Conservation (phyloP, 2,113 vertebrate species). For the Candoia aspera region DNA sequence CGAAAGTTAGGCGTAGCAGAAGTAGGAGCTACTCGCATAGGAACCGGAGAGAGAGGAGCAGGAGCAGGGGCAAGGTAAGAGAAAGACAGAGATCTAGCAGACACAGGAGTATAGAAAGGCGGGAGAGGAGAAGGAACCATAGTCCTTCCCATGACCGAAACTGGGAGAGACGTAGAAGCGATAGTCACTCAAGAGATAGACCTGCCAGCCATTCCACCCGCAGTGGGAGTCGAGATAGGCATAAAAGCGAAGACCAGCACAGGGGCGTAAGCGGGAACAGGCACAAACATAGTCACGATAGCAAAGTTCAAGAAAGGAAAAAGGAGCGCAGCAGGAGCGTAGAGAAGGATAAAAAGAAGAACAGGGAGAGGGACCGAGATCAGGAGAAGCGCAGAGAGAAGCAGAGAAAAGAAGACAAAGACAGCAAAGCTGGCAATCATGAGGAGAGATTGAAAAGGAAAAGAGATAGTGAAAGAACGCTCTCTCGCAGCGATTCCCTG, state of each 20-base stretch:
- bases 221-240: conserved; percentile 89
- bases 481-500: conserved; percentile 80
- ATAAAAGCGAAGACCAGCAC: conserved; percentile 84
- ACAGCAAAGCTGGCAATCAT: conserved; percentile 76
- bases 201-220: conserved; percentile 84
- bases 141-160: conserved; percentile 82
- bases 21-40: conserved; percentile 81
- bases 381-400: conserved; percentile 87
- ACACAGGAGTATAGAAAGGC: conserved; percentile 79
- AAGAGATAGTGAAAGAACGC: conserved; percentile 85
- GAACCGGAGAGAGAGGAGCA: conserved; percentile 78
- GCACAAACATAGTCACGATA: conserved; percentile 79
- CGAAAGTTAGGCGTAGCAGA: conserved; percentile 82
- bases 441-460: conserved; percentile 90
- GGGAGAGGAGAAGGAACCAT: conserved; percentile 78
- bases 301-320: conserved; percentile 84
- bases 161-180: conserved; percentile 81
- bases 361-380: conserved; percentile 79
- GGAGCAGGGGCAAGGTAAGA: conserved; percentile 77
- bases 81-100: conserved; percentile 84
- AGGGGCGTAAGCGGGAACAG: conserved; percentile 78
- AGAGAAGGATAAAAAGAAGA: conserved; percentile 87
- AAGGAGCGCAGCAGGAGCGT: conserved; percentile 82
- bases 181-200: conserved; percentile 86
- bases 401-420: conserved; percentile 82